phyloP scores from a whole-genome alignment of 2,797 vertebrate species.

The Podarcis lilfordi region DNA sequence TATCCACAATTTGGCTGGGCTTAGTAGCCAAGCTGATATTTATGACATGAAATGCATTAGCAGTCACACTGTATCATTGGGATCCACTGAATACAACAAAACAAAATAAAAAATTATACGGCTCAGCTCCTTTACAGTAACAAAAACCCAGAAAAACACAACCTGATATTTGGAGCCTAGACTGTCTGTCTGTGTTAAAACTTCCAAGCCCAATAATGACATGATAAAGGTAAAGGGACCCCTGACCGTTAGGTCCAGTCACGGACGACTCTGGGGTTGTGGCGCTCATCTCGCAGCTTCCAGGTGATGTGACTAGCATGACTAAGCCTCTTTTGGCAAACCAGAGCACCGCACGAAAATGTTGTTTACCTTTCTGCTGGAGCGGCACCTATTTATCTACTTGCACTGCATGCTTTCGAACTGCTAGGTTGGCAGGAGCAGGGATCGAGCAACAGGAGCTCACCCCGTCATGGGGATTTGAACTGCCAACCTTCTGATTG shows the following conservation, averaged over 20 bases:
- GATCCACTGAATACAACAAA: background rate
- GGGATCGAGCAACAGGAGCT: too few species aligned
- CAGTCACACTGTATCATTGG: background rate
- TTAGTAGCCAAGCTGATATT: slow-evolving; percentile 24
- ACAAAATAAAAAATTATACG: background rate
- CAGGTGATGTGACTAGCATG: too few species aligned
- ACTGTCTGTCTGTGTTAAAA: background rate
- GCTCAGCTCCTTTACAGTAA: slow-evolving; percentile 6
- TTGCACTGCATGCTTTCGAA: too few species aligned
- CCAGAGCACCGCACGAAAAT: too few species aligned
- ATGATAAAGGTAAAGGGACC: background rate
- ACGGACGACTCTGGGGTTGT: too few species aligned
- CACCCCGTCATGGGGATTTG: too few species aligned
- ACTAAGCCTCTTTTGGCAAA: too few species aligned
- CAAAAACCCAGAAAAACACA: slow-evolving; percentile 32
- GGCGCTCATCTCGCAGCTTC: too few species aligned
- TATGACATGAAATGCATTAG: slow-evolving; percentile 35
- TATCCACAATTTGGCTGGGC: slow-evolving; percentile 11
- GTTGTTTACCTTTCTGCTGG: rapidly evolving
- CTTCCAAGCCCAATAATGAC: slow-evolving; percentile 35
- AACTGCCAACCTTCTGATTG: too few species aligned
- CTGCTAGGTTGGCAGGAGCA: too few species aligned
- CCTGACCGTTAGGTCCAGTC: too few species aligned
- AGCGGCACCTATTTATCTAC: too few species aligned
- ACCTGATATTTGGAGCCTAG: slow-evolving; percentile 31